phyloP scores from a whole-genome alignment of 2,797 vertebrate genomes.

The Bovichtus variegatus region DNA sequence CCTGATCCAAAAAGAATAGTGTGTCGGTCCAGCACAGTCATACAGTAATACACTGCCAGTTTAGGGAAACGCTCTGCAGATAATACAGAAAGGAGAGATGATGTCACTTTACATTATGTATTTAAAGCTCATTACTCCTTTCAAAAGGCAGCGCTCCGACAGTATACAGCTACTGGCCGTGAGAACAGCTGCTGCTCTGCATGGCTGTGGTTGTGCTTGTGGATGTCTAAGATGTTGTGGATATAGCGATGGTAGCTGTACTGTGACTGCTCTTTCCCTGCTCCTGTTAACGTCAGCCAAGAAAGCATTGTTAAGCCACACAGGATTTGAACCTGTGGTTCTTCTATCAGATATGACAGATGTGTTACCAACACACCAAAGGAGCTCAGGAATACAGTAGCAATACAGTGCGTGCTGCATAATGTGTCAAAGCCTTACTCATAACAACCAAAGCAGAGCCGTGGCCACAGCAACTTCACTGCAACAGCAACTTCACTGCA shows the following conservation, averaged over 20 bases:
- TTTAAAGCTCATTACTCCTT: slow-evolving; percentile 43
- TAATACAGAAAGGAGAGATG: slow-evolving; percentile 15
- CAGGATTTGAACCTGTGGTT: not conserved
- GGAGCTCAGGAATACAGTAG: not conserved
- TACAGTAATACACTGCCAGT: not conserved
- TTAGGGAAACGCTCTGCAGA: not conserved
- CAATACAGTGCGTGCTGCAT: not conserved
- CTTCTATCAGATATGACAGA: not conserved
- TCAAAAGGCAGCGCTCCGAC: slow-evolving; percentile 23
- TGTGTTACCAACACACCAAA: not conserved
- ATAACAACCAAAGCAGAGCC: slow-evolving; percentile 3
- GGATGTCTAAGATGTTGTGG: not conserved
- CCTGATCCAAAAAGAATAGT: slow-evolving; percentile 1
- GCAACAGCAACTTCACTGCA: not conserved
- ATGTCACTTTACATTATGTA: slow-evolving; percentile 40
- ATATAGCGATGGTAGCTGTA: not conserved
- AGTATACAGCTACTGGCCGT: slow-evolving; percentile 38
- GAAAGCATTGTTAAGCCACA: not conserved
- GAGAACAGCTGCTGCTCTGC: slow-evolving; percentile 33
- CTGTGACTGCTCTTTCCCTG: not conserved
- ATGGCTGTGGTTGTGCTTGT: not conserved
- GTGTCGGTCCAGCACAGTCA: not conserved
- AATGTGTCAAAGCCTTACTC: no score
- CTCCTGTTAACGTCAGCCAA: slow-evolving; percentile 5
- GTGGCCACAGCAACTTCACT: not conserved